Base-by-base conservation (phyloP, 2,888 invertebrate genomes). In the Dione vanillae region DNA sequence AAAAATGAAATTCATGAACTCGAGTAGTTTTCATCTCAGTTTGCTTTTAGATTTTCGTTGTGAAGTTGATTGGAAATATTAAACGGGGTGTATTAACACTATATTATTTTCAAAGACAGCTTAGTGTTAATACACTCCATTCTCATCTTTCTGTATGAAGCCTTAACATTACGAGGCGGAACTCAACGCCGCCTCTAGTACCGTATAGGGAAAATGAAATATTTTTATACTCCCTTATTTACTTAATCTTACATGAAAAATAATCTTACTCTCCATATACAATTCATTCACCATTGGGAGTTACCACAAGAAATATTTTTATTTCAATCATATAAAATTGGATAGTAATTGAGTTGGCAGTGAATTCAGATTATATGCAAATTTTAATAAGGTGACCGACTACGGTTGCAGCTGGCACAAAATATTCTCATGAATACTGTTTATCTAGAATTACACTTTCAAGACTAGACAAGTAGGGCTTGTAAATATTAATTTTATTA, bases 371-470 rank as follows among this genome's bases (percentile, higher is more conserved):
- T 76, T 76, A 77, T 77, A 78, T 78, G 78, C 77, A 76, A 78
- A 78, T 78, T 78, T 76, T 78, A 78, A 78, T 78, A 78, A 76
- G 75, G 74, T 76, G 74, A 76, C 75, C 75, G 76, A 75, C 73
- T 74, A 75, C 75, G 75, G 73, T 73, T 75, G 73, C 77, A 76
- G 76, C 76, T 77, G 75, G 76, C 75, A 75, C 75, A 74, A 71
- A 73, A 72, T 77, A 75, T 73, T 69, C 71, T 70, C 68, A 67
- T 72, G 74, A 75, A 70, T 74, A 67, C 69, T 65, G 67, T 68
- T 70, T 73, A 65, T 67, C 51, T 65, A 67, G 67, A 67, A 67
- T 70, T 73, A 73, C 61, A 64, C 40, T 45, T 68, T 62, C 40
- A 47, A 64, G 67, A 52, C 12, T 64, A 47, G 7, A 61, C 41